Conservation (phyloP, 2,113 vertebrate species). For the Mirza zaza region DNA sequence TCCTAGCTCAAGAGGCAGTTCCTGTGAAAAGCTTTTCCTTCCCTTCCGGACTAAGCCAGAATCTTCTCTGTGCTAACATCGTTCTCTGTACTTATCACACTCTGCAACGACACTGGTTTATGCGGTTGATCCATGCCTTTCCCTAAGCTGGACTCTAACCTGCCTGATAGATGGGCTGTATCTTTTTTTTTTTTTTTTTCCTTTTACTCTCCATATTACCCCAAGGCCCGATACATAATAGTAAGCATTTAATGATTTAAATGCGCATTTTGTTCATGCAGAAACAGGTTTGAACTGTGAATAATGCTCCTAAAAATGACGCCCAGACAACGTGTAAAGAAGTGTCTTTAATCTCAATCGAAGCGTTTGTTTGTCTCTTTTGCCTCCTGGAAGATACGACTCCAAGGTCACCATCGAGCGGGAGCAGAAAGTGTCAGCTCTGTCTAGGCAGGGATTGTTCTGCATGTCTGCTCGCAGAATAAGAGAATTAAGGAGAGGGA, state of each 20-base stretch:
- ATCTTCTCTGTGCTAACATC: background rate
- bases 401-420: background rate
- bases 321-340: background rate
- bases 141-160: background rate
- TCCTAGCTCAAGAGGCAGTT: background rate
- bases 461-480: slow-evolving; percentile 51
- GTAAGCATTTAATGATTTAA: background rate
- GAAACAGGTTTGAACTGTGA: background rate
- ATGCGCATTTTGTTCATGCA: background rate
- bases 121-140: background rate
- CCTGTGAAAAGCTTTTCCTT: background rate
- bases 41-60: background rate
- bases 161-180: background rate
- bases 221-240: background rate
- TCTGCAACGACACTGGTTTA: background rate
- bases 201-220: background rate
- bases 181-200: background rate
- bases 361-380: slow-evolving; percentile 36
- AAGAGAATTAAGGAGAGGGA: background rate
- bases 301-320: background rate
- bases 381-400: background rate
- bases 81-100: background rate
- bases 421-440: background rate
- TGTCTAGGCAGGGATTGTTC: slow-evolving; percentile 71
- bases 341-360: background rate